Evolutionary conservation across 1,140 invertebrate species (phyloP), one percentile per base, ranked within the genome.

Genomic region (Drosophila pachea): DNA sequence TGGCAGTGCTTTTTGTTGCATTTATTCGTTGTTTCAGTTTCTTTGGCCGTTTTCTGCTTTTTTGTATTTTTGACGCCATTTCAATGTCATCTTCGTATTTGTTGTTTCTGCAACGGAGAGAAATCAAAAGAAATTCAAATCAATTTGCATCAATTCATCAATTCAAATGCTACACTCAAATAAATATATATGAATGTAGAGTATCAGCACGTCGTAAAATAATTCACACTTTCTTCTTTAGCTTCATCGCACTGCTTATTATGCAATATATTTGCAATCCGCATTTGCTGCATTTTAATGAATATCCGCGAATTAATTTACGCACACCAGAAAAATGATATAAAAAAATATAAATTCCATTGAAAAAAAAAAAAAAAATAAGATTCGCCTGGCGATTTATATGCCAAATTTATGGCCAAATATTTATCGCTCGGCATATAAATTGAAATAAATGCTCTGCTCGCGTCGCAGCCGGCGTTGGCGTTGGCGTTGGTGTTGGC

Each of bases 11-110:
- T 67, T 54, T 48, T 62, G 66, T 47, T 68, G 64, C 53, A 71
- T 53, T 73, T 76, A 35, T 72, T 78, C 76, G 79, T 73, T 84
- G 76, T 86, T 83, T 87, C 68, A 76, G 83, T 86, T 87, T 86
- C 83, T 83, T 86, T 78, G 75, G 74, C 77, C 72, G 70, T 74
- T 88, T 88, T 86, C 78, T 87, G 73, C 74, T 87, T 88, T 87
- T 88, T 88, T 88, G 74, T 84, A 87, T 88, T 84, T 88, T 56
- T 88, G 86, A 14, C 87, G 86, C 82, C 87, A 88, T 88, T 88
- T 88, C 67, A 88, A 82, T 73, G 87, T 83, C 86, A 88, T 87
- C 75, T 72, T 86, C 72, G 67, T 52, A 38, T 38, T 45, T 31
- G 75, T 78, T 68, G 62, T 79, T 50, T 63, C 81, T 86, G 65